phyloP scores from a whole-genome alignment of 1,140 invertebrate genomes.

The Manduca sexta region DNA sequence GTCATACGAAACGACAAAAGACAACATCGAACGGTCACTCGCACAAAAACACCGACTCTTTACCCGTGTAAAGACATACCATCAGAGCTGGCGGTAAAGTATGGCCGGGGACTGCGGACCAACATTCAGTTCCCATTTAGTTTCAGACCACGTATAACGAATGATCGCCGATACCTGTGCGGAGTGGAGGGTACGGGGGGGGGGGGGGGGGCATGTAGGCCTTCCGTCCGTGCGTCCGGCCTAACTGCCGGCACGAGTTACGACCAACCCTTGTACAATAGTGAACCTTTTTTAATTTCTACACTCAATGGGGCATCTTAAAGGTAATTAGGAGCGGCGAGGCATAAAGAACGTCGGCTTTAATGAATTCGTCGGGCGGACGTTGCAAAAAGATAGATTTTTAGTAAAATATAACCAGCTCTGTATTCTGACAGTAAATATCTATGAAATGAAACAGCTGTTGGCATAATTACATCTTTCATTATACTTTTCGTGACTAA shows the following conservation, averaged over 20 bases:
- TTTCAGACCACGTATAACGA: constrained; percentile 11
- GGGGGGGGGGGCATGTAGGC: background rate
- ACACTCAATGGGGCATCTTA: no score
- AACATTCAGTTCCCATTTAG: constrained; percentile 8
- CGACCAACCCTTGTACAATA: constrained; percentile 5
- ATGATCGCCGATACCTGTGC: constrained; percentile 3
- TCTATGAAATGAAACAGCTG: no score
- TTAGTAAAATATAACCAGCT: no score
- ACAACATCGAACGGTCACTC: constrained; percentile 6
- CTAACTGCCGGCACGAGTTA: background rate
- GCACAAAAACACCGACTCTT: background rate
- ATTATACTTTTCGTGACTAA: no score
- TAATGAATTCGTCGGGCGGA: no score
- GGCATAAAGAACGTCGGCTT: no score
- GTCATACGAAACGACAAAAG: constrained; percentile 5
- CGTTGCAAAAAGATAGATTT: no score
- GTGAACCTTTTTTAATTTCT: constrained; percentile 4
- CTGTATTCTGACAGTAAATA: no score
- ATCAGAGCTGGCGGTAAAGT: background rate
- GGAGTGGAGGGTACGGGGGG: background rate
- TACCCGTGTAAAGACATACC: background rate
- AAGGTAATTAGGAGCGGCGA: no score
- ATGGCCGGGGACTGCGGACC: background rate
- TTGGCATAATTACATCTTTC: no score
- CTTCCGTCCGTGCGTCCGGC: background rate